A percentile compares a stretch with the other conserved stretches of the same genome.
phyloP scores from a whole-genome alignment of 2,113 vertebrate species.

The Psilopsiagon aymara region DNA sequence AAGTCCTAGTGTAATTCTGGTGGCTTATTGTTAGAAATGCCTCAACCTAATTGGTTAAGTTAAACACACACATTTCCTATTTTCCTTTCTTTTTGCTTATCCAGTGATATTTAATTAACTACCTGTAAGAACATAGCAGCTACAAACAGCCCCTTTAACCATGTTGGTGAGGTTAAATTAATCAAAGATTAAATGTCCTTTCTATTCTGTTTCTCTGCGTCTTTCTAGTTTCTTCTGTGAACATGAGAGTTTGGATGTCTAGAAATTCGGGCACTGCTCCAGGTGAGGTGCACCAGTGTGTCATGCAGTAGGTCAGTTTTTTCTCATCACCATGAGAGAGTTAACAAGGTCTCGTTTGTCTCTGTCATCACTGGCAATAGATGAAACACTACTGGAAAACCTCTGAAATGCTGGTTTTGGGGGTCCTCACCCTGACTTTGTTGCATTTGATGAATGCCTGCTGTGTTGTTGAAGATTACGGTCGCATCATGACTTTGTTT shows the following conservation, averaged over 20 bases:
- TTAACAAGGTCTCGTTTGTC: not conserved
- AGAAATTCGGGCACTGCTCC: not conserved
- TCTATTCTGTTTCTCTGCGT: not conserved
- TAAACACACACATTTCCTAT: not conserved
- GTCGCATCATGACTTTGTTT: not conserved
- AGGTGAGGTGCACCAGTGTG: not conserved
- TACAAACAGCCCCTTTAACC: not conserved
- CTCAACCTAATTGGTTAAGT: not conserved
- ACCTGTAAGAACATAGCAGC: fast-evolving
- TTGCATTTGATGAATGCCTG: not conserved
- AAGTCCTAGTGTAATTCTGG: not conserved
- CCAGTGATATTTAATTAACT: not conserved
- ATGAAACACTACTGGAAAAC: not conserved
- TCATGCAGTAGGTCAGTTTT: not conserved
- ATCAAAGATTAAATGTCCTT: not conserved
- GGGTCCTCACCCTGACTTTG: not conserved
- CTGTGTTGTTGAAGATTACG: not conserved
- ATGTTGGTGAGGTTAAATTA: not conserved
- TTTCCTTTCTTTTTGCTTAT: not conserved
- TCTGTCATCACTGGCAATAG: not conserved
- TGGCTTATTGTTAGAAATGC: not conserved
- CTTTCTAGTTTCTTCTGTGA: not conserved
- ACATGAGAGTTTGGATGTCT: not conserved
- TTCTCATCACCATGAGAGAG: not conserved
- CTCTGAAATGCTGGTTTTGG: not conserved